Conservation (phyloP, 1,140 invertebrate genomes). For the Calephelis virginiensis region DNA sequence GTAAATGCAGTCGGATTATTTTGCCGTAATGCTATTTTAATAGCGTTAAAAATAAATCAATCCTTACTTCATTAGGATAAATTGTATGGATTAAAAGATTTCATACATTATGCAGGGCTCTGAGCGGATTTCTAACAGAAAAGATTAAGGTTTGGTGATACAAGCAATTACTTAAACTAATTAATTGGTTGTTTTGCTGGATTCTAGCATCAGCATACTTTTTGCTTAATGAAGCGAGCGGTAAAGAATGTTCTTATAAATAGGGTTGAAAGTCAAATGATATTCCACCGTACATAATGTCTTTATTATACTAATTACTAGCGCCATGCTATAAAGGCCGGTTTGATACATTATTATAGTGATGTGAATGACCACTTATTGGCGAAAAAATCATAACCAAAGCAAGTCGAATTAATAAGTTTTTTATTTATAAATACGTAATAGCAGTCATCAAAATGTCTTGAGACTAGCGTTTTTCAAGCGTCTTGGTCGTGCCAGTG, state of each 20-base stretch:
- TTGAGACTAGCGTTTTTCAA: too few relatives aligned
- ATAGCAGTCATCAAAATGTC: too few relatives aligned
- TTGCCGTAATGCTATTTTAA: too few relatives aligned
- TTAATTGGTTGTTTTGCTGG: conserved; percentile 63
- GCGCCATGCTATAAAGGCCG: too few relatives aligned
- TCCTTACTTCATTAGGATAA: conserved; percentile 22
- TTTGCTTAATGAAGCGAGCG: conserved; percentile 61
- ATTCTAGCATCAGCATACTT: conserved; percentile 66
- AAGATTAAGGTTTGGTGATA: conserved; percentile 46
- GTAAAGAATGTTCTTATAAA: conserved; percentile 46
- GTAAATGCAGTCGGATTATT: too few relatives aligned
- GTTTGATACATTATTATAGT: too few relatives aligned
- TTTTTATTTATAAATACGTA: too few relatives aligned
- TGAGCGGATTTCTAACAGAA: conserved; percentile 50
- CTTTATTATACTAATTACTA: too few relatives aligned
- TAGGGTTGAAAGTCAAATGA: conserved; percentile 39
- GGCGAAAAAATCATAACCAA: too few relatives aligned
- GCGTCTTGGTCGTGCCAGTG: too few relatives aligned
- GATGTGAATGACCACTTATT: too few relatives aligned
- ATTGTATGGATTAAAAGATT: conserved; percentile 31
- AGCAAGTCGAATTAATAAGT: too few relatives aligned
- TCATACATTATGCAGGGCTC: conserved; percentile 52
- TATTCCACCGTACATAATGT: background rate
- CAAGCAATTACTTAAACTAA: conserved; percentile 68
- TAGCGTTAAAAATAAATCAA: background rate